Evolutionary conservation across 2,888 invertebrate species (phyloP).

Genomic region (Anodontia alba): DNA sequence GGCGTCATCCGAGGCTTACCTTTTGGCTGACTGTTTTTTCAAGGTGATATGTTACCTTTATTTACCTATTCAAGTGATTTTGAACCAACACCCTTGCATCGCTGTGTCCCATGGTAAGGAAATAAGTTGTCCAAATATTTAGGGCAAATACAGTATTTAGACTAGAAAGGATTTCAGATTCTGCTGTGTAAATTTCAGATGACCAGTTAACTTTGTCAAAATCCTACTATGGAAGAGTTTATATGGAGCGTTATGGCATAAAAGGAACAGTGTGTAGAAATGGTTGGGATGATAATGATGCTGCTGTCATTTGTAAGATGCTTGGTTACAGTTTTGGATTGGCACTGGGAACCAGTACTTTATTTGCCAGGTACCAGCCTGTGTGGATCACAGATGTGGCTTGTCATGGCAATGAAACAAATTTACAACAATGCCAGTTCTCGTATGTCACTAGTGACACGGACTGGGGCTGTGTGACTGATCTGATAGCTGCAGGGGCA

Average conservation of each 20-base stretch:
- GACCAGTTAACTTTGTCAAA: constrained; percentile 24
- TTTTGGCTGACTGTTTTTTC: too few relatives aligned
- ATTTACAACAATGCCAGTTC: constrained; percentile 41
- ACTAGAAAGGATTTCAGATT: too few relatives aligned
- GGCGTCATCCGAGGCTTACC: too few relatives aligned
- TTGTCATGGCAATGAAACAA: constrained; percentile 55
- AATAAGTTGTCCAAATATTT: too few relatives aligned
- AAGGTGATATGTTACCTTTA: too few relatives aligned
- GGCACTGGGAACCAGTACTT: constrained; percentile 28
- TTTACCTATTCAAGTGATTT: too few relatives aligned
- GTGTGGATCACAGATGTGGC: constrained; percentile 52
- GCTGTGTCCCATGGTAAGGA: too few relatives aligned
- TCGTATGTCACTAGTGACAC: constrained; percentile 4
- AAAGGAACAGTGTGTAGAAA: constrained; percentile 83
- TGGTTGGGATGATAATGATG: constrained; percentile 62
- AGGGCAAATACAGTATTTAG: too few relatives aligned
- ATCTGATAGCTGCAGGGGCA: constrained; percentile 36
- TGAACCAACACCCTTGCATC: too few relatives aligned
- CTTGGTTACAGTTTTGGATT: constrained; percentile 54
- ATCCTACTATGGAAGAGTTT: constrained; percentile 49
- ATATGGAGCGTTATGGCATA: constrained; percentile 70
- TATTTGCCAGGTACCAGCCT: constrained; percentile 38
- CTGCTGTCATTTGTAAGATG: constrained; percentile 56
- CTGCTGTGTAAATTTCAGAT: constrained; percentile 27
- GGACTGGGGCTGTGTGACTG: constrained; percentile 50